Percentiles rank a stretch among this genome's conserved stretches.
Conservation (phyloP, 1,140 invertebrate species). For the Diprion similis region DNA sequence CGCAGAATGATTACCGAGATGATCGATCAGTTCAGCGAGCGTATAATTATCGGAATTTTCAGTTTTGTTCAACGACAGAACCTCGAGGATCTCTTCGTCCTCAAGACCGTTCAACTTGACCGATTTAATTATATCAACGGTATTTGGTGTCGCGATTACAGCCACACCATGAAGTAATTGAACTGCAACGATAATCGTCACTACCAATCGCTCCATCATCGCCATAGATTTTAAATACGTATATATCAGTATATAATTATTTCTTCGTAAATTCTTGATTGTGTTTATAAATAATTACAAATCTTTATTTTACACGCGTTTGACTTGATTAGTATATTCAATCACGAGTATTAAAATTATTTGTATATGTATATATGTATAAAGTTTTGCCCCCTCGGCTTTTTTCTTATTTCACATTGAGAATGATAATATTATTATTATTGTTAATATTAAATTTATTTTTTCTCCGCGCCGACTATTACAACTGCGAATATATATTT, state of each 20-base stretch:
- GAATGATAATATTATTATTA: too few relatives aligned
- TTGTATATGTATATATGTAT: too few relatives aligned
- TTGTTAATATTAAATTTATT: too few relatives aligned
- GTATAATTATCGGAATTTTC: slow-evolving; percentile 40
- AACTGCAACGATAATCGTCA: neutral
- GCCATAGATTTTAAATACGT: neutral
- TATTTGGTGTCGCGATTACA: slow-evolving; percentile 22
- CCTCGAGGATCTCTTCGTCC: slow-evolving; percentile 42
- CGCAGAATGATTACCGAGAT: slow-evolving; percentile 18
- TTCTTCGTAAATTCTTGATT: too few relatives aligned
- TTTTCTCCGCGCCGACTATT: too few relatives aligned
- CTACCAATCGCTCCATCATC: slow-evolving; percentile 28
- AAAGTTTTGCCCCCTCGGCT: too few relatives aligned
- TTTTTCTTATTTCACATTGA: too few relatives aligned
- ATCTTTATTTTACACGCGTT: neutral
- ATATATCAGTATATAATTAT: too few relatives aligned
- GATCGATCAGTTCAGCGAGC: slow-evolving; percentile 35
- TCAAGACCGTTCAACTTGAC: slow-evolving; percentile 31
- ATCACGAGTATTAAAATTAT: neutral
- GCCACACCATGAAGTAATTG: neutral
- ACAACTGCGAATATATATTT: too few relatives aligned
- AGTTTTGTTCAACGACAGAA: slow-evolving; percentile 39
- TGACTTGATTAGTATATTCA: too few relatives aligned
- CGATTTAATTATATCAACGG: slow-evolving; percentile 34
- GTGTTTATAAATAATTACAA: neutral